Base-by-base conservation (phyloP, 2,797 vertebrate genomes). In the Bovichtus variegatus region DNA sequence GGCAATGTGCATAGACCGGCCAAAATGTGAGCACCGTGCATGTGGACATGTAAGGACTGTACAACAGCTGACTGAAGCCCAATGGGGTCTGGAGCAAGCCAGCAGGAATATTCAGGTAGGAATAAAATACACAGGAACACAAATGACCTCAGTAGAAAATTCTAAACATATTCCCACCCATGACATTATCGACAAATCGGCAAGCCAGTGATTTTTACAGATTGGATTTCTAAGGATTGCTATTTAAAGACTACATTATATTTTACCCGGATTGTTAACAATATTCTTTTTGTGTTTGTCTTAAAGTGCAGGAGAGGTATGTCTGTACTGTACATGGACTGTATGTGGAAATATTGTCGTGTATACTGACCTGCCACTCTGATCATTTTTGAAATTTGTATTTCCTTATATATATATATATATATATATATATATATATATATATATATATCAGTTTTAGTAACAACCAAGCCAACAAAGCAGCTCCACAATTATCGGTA, bases 21-120 rank as follows among this genome's bases (percentile, higher is more conserved):
- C 43, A 68, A 43, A 46, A 43, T 76, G 70, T 82, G 13, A 54
- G 2, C 21, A 6, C 21, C 46, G 43, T 69, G 54, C 51, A 10
- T 50, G 43, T 61, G 79, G 78, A 80, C 36, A 66, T 78, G 71
- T 53, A 43, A 27, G 46, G 50, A 77, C 18, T 59, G 38, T 25
- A 27, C 15, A 23, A 18, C 76, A 63, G 85, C 77, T 79, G 80
- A 86, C 63, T 61, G 71, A 81, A 81, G 78, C 54, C 83, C 13
- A 55, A 95, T 95, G 94, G 94, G 95, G 86, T 88, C 93, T 88
- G 92, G 84, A 88, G 29, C 88, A 7, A 92, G 94, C 65, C 92
- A 93, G 71, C 85, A 66, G 59, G 64, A 90, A 76, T 44, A 87
- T 44, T 31, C 86, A 89, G 95, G 95, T 95, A 87, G 51, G 83